Evolutionary conservation across 2,797 vertebrate species (phyloP), one percentile per base, ranked within the genome.

Genomic region (Toxotes lorentzi): DNA sequence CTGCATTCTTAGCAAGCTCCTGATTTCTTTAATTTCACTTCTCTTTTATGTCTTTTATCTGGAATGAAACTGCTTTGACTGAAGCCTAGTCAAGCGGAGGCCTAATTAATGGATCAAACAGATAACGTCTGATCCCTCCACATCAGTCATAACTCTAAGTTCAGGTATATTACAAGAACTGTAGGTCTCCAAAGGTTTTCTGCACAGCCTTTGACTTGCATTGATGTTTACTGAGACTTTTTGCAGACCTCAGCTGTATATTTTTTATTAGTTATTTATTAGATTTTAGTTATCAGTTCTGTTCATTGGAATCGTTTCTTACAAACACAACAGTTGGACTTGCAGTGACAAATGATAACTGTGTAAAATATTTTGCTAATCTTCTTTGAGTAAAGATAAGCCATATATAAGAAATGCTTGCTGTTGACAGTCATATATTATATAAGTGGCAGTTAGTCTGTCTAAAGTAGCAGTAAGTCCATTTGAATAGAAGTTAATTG

Each of bases 101-200:
- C 34, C 67, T 74, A 77, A 83, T 83, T 77, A 68, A 56, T 48
- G 73, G 51, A 84, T 84, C 50, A 80, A 78, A 86, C 57, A 78
- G 54, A 77, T 74, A 51, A 69, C 35, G 17, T 80, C 47, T 57
- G 76, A 79, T 83, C 65, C 41, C 65, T 71, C 43, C 48, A 74
- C 68, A 71, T 75, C 64, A 79, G 34, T 59, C 38, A 63, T 12
- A 53, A 62, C 54, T 71, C 16, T 66, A 23, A 38, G 1, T 27
- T 67, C 27, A 63, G 43, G 32, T 76, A 30, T 61, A 32, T 62
- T 70, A 51, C 19, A 66, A 35, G n/a, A 23, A 50, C 8, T 75
- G 21, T 2, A 69, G 30, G 27, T 74, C 41, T 35, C 30, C 3
- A 6, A 45, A 35, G 13, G 32, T 45, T 5, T 56, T 10, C 43